Evolutionary conservation across 2,888 invertebrate genomes (phyloP), one percentile per base, ranked within the genome.

Genomic region (Mactromeris polynyma): DNA sequence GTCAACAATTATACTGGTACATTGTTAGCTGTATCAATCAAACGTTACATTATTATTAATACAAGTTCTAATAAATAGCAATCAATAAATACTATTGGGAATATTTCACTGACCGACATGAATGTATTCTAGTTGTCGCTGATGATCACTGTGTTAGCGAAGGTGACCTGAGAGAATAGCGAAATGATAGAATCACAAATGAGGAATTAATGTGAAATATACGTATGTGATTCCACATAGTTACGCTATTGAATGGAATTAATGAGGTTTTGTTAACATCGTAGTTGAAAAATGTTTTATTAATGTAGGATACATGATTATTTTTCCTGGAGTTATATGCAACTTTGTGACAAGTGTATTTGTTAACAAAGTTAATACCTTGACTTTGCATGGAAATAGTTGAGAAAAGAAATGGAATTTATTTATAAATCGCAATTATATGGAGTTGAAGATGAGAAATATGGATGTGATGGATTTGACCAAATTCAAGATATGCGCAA

Each of bases 181-280:
- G 19, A 4, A 33, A 73, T 36, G 14, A 73, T 73, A 73, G 26
- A 36, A 17, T 73, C 17, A 36, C 36, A 26, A 73, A 73, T 36
- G 73, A 73, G 33, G 36, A 73, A 73, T 73, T 73, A 73, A 73
- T 73, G 26, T 73, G 73, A 73, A 58, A 33, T 36, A 6, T 33
- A 64, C 58, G 21, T n/a, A 69, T 19, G 33, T 73, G 73, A 73
- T 14, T 33, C 26, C 73, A 36, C 33, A 33, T 33, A 36, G 19
- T 73, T 26, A 33, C n/a, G 73, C 26, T 33, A 73, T 33, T 36
- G 19, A 33, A 73, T 33, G 14, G 36, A 58, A 1, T 19, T 73
- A 73, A 73, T 73, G 73, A 73, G 19, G 19, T 33, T 11, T 33
- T 17, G 36, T 33, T 33, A 1, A 33, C 36, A n/a, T 58, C 26